Conservation (phyloP, 2,797 vertebrate genomes). For the Helarctos malayanus region DNA sequence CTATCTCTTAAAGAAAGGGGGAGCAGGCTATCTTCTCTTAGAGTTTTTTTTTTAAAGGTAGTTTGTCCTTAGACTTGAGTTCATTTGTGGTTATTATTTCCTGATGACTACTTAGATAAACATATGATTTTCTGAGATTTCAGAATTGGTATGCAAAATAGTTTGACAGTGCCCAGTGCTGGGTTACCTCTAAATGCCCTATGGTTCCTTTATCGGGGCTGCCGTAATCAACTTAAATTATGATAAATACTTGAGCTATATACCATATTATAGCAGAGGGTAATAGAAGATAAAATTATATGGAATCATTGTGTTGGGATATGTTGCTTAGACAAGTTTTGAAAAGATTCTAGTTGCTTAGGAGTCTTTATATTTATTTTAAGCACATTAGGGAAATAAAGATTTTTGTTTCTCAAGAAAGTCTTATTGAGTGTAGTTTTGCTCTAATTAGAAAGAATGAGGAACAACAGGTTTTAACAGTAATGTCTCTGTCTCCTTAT, state of each 20-base stretch:
- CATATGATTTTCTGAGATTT: conserved; percentile 31
- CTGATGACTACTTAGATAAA: not conserved
- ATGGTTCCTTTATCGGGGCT: not conserved
- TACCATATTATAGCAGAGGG: not conserved
- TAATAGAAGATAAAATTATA: not conserved
- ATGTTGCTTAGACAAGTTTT: not conserved
- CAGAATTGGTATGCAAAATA: not conserved
- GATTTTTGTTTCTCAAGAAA: not conserved
- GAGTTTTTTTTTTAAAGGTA: not conserved
- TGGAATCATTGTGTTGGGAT: not conserved
- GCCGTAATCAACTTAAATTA: not conserved
- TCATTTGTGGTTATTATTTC: conserved; percentile 5
- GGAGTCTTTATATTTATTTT: not conserved
- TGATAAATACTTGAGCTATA: not conserved
- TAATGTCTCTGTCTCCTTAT: not conserved
- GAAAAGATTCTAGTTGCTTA: not conserved
- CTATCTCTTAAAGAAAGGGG: not conserved
- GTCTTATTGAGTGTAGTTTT: not conserved
- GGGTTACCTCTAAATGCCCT: not conserved
- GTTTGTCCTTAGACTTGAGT: not conserved
- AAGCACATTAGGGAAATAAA: not conserved
- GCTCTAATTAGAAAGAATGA: not conserved
- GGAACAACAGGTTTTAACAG: not conserved
- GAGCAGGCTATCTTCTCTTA: not conserved
- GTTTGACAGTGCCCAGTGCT: not conserved